A percentile compares a stretch with the other conserved stretches of the same genome.
These are phyloP conservation scores for Drosophila nasuta DNA, from an alignment of 1,140 invertebrate species.

Conservation along the genomic window DNA sequence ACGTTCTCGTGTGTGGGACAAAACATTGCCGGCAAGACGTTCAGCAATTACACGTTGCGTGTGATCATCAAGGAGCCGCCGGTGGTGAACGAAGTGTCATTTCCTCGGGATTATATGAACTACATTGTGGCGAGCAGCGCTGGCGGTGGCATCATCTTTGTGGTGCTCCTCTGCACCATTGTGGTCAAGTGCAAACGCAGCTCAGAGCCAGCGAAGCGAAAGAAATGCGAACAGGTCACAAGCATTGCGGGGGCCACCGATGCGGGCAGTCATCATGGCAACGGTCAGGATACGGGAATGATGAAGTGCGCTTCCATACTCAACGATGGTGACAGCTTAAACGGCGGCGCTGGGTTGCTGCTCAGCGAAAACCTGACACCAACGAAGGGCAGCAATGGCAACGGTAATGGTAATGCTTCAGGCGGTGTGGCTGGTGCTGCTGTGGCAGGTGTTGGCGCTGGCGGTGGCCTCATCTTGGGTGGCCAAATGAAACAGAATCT, in stretches of 20 bases:
- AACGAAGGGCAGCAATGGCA: conserved; percentile 67
- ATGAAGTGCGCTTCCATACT: conserved; percentile 82
- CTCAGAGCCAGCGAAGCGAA: conserved; percentile 86
- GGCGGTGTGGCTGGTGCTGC: not conserved
- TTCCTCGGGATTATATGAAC: conserved; percentile 88
- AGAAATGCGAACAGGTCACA: conserved; percentile 83
- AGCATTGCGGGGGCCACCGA: conserved; percentile 69
- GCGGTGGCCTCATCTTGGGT: conserved; percentile 74
- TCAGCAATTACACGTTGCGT: conserved; percentile 91
- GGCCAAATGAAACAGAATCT: conserved; percentile 83
- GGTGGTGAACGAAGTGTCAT: conserved; percentile 87
- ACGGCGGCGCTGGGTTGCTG: conserved; percentile 61
- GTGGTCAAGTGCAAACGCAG: conserved; percentile 87
- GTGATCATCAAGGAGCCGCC: conserved; percentile 90
- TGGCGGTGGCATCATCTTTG: conserved; percentile 87
- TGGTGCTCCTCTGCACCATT: conserved; percentile 87
- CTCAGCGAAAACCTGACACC: conserved; percentile 70
- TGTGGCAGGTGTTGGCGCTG: conserved; percentile 29
- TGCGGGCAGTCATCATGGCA: conserved; percentile 67
- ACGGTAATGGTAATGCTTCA: conserved; percentile 26
- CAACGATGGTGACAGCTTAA: conserved; percentile 75
- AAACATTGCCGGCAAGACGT: conserved; percentile 91
- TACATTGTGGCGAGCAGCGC: conserved; percentile 88
- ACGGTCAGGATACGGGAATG: conserved; percentile 70
- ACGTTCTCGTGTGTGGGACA: conserved; percentile 92